Base-by-base conservation (phyloP, 2,888 invertebrate genomes). In the Rhagium mordax region DNA sequence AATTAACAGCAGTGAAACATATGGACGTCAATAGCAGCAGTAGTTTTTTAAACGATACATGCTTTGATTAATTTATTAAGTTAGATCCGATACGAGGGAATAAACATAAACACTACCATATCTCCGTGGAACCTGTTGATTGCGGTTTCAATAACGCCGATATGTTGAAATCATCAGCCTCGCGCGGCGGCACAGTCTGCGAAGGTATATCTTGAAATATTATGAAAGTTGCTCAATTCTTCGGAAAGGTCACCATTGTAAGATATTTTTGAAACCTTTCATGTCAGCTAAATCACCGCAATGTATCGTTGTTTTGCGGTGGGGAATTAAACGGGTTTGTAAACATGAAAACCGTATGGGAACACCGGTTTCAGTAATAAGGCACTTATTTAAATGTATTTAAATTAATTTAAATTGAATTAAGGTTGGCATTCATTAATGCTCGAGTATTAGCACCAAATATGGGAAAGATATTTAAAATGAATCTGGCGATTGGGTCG, bases 181-280 rank as follows among this genome's bases (percentile, higher is more conserved):
- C 55, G 24, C 16, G n/a, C 3, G 15, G 55, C n/a, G 15, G 27
- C 15, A 24, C 24, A 55, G 27, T n/a, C 27, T 55, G 55, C 27
- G 55, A 55, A 55, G 10, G 59, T 33, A 59, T 33, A 21, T n/a
- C 59, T 60, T 48, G 59, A 29, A 71, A 41, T 41, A 49, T 71
- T 67, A 67, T 62, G 69, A 74, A 74, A 70, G 73, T 70, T 70
- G 70, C 61, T 55, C 67, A 70, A 70, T 74, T 74, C 70, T 51
- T n/a, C 51, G 18, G 27, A 70, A 74, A 74, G 68, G 73, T 74
- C 73, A 70, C 29, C 73, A 47, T 47, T 67, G 55, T 21, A 55
- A 59, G 33, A 33, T 8, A 29, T 59, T 59, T 59, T 59, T 59
- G 10, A 59, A 59, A 59, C 59, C 59, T 59, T 59, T 59, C 29